A percentile compares a stretch with the other conserved stretches of the same genome.
phyloP scores from a whole-genome alignment of 2,113 vertebrate genomes.

The Onychorhynchus coronatus region DNA sequence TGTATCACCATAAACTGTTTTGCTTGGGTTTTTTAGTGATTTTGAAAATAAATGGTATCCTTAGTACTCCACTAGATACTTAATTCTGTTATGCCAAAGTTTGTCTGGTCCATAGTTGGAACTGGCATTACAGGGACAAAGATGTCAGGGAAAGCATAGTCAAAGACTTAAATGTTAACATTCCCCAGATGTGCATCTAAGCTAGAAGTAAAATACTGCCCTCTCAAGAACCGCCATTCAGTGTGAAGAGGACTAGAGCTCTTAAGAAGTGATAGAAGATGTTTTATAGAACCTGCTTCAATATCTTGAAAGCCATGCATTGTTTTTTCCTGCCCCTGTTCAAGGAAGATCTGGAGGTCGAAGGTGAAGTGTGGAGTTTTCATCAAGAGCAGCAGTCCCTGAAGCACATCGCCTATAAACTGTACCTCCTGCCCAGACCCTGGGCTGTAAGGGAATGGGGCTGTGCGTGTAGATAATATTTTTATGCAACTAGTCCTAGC shows the following conservation, averaged over 20 bases:
- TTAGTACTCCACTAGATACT: slow-evolving; percentile 55
- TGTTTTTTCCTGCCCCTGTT: background rate
- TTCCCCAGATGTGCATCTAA: background rate
- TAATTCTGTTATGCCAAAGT: background rate
- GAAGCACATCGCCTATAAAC: fast-evolving
- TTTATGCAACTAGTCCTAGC: background rate
- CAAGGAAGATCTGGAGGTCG: background rate
- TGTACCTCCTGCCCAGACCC: background rate
- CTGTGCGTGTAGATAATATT: background rate
- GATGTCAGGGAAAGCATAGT: background rate
- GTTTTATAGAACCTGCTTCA: background rate
- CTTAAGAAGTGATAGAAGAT: background rate
- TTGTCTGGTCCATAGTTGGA: background rate
- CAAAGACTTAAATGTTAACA: background rate
- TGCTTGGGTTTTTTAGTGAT: slow-evolving; percentile 72
- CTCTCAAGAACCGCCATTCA: background rate
- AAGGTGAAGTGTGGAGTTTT: background rate
- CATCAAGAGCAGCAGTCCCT: background rate
- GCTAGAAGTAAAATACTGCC: background rate
- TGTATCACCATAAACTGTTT: slow-evolving; percentile 71
- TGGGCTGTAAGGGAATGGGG: background rate
- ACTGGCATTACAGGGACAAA: background rate
- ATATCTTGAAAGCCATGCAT: background rate
- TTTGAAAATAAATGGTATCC: slow-evolving; percentile 78
- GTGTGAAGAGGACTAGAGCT: background rate